Evolutionary conservation across 2,797 vertebrate genomes (phyloP), one percentile per base, ranked within the genome.

Genomic region (Lepilemur ruficaudatus): DNA sequence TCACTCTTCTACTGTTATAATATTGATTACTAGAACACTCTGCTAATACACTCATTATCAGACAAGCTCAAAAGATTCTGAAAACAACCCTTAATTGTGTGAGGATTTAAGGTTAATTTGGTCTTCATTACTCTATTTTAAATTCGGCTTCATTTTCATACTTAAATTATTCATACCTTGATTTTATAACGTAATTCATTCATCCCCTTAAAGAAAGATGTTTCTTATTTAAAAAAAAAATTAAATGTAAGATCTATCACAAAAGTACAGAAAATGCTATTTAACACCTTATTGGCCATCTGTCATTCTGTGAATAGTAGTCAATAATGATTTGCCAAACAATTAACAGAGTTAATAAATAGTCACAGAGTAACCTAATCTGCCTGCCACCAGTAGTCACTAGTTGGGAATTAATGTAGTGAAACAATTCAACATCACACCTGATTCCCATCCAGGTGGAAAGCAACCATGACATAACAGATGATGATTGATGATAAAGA

Each of bases 291-390:
- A 92, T 93, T 98, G 98, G 98, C 97, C 98, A 98, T 89, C 97
- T 98, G 98, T 98, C 98, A 98, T 91, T 92, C 94, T 94, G 79
- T 94, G 97, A 98, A 94, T 52, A 55, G 78, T 89, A 97, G 95
- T 98, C 98, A 97, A 94, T 98, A 98, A 98, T 1, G 48, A 98
- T 96, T 98, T 98, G 98, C 98, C 98, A 98, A 96, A 97, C 98
- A 98, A 98, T 98, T 98, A 99, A 97, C 97, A 89, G 97, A 97
- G 95, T 95, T 98, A 98, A 98, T 98, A 98, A 98, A 98, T 94
- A 98, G 97, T 93, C 97, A 96, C 96, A 95, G 92, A 96, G 91
- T 86, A 97, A 91, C 75, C 96, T 97, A 82, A 78, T 97, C 95
- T 96, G 83, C 85, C 89, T 92, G 1, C 95, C 95, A 89, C 75